Base-by-base conservation (phyloP, 2,797 vertebrate genomes). In the Sebastes taczanowskii region DNA sequence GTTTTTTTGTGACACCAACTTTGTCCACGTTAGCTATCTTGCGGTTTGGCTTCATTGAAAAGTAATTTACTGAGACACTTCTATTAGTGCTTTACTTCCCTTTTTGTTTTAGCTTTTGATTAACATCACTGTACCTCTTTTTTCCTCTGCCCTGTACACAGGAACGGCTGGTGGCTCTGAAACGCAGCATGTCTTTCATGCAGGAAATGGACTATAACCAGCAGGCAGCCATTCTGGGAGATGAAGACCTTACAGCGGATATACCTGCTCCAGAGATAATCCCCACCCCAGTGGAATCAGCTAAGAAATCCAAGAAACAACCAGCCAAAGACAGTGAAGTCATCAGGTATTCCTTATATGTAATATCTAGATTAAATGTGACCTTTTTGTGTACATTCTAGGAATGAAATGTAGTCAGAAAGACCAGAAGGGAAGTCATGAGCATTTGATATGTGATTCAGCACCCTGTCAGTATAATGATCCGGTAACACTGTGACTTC, bases 161-260 rank as follows among this genome's bases (percentile, higher is more conserved):
- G 98, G 99, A 99, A 93, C 97, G 98, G 89, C 97, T 99, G 89
- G 96, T 98, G 95, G 98, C 97, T 95, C 95, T 99, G 95, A 99
- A 98, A 97, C 98, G 98, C 96, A 99, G 98, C 97, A 96, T 99
- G 98, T 99, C 98, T 94, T 99, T 99, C 95, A 99, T 99, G 99
- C 98, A 99, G 95, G 97, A 98, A 92, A 97, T 99, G 98, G 98
- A 99, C 96, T 98, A 97, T 91, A 98, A 97, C 94, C 98, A 99
- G 96, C 98, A 99, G 96, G 98, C 97, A 83, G 98, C 97, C 91
- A 97, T 99, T 94, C 89, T 99, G 95, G 98, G 98, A 25, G 97
- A 97, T 65, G 97, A 99, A 90, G 98, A 99, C 76, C 94, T 96
- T 38, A 85, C 95, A 71, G 93, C 96, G 59, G 97, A 98, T 91